A percentile compares a stretch with the other conserved stretches of the same genome.
These are phyloP conservation scores for Thymelicus sylvestris DNA, from an alignment of 2,888 invertebrate genomes.

Conservation along the genomic window DNA sequence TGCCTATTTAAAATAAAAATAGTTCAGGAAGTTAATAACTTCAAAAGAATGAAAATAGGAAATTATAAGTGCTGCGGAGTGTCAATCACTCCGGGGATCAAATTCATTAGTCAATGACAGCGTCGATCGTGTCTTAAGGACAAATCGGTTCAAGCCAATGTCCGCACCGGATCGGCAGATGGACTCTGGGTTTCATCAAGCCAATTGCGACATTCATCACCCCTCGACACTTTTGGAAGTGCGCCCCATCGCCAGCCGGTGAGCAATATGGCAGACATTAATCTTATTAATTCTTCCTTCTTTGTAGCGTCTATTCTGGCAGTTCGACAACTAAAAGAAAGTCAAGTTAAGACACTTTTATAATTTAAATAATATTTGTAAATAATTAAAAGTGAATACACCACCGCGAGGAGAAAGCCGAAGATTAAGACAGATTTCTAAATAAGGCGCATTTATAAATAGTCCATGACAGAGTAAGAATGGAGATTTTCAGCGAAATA, in stretches of 20 bases:
- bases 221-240: conserved; percentile 69
- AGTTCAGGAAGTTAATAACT: background rate
- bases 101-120: conserved; percentile 47
- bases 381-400: background rate
- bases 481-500: conserved; percentile 70
- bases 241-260: conserved; percentile 55
- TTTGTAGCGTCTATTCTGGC: conserved; percentile 54
- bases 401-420: conserved; percentile 36
- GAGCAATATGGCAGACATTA: conserved; percentile 64
- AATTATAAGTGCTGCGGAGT: conserved; percentile 17
- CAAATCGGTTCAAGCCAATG: conserved; percentile 55
- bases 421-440: conserved; percentile 58
- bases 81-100: conserved; percentile 32
- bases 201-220: conserved; percentile 62
- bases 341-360: background rate
- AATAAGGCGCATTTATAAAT: conserved; percentile 77
- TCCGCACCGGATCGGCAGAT: conserved; percentile 46
- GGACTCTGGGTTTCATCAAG: conserved; percentile 66
- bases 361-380: background rate
- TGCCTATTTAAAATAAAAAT: background rate
- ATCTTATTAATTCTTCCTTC: conserved; percentile 69
- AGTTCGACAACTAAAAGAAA: background rate
- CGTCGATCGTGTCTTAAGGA: conserved; percentile 52
- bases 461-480: conserved; percentile 69
- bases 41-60: conserved; percentile 1